Percentiles rank a stretch among this genome's conserved stretches.
phyloP scores from a whole-genome alignment of 2,797 vertebrate genomes.

The Thunnus albacares region DNA sequence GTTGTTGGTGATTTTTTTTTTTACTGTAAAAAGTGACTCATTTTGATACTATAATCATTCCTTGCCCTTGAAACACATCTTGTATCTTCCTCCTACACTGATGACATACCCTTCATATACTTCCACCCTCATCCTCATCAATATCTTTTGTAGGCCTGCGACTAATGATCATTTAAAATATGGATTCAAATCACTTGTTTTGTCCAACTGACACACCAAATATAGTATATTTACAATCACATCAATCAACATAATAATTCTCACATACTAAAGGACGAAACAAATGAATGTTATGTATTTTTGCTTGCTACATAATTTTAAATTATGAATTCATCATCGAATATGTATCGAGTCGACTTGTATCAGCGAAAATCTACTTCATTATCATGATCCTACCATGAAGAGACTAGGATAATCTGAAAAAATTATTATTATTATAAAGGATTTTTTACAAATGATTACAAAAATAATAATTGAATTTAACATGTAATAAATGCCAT shows the following conservation, averaged over 20 bases:
- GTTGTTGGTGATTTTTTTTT: not conserved
- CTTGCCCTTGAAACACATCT: not conserved
- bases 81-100: not conserved
- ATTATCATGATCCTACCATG: not conserved
- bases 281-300: too few species aligned
- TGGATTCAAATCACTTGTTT: not conserved
- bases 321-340: not conserved
- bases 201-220: not conserved
- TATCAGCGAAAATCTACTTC: not conserved
- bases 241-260: not conserved
- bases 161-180: not conserved
- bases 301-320: not conserved
- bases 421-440: not conserved
- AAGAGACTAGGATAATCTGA: not conserved
- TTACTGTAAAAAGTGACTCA: not conserved
- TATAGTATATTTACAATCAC: not conserved
- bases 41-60: not conserved
- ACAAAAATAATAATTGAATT: too few species aligned
- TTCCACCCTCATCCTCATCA: not conserved
- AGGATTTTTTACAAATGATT: too few species aligned
- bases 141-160: not conserved
- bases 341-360: not conserved
- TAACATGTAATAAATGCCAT: not conserved
- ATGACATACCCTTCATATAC: not conserved
- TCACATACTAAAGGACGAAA: not conserved